Evolutionary conservation across 2,888 invertebrate genomes (phyloP).

Genomic region (Colletes collaris): DNA sequence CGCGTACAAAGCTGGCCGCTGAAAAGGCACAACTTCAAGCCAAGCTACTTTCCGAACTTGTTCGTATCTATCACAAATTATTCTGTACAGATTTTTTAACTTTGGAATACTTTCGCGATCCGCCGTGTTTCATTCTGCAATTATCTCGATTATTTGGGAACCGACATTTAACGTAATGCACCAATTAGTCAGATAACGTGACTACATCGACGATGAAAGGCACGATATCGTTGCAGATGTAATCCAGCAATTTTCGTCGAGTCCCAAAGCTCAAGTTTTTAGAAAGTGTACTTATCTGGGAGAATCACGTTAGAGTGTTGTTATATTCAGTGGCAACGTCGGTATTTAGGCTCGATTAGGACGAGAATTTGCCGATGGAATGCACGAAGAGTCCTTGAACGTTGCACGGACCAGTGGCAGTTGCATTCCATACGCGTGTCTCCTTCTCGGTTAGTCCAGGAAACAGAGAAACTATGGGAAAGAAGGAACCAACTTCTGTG

Average conservation of each 20-base stretch:
- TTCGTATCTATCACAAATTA: too few relatives aligned
- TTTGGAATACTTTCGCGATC: too few relatives aligned
- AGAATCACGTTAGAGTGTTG: constrained; percentile 16
- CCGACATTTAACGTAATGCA: background rate
- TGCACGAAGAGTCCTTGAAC: constrained; percentile 1
- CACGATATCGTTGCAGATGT: constrained; percentile 28
- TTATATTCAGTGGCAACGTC: constrained; percentile 6
- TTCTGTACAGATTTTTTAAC: too few relatives aligned
- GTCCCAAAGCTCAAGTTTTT: background rate
- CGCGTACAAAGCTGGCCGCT: too few relatives aligned
- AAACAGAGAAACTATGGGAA: too few relatives aligned
- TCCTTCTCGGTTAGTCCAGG: background rate
- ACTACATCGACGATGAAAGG: constrained; percentile 29
- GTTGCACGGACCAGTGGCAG: background rate
- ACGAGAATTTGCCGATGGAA: constrained; percentile 14
- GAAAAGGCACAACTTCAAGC: too few relatives aligned
- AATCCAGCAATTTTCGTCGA: constrained; percentile 26
- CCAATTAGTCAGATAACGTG: constrained; percentile 31
- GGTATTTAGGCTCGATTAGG: background rate
- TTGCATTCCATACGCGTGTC: background rate
- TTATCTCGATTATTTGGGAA: too few relatives aligned
- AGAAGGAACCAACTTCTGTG: too few relatives aligned
- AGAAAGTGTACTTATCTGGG: constrained; percentile 2
- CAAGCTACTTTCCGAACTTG: too few relatives aligned
- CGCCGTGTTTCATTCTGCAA: too few relatives aligned